Conservation (phyloP, 1,140 invertebrate species). For the Drosophila pandora region DNA sequence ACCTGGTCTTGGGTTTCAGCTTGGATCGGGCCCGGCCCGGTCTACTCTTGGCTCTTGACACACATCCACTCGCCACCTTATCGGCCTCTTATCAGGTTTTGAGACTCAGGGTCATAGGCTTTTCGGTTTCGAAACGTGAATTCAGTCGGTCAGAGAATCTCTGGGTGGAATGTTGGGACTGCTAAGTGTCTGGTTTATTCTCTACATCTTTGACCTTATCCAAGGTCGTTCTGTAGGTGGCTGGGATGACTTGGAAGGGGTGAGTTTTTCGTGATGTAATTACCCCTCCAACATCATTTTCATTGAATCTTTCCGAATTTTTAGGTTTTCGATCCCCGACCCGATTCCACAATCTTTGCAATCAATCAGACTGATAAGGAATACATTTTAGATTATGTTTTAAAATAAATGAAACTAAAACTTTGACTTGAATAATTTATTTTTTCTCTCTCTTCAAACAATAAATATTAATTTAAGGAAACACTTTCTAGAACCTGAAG, state of each 20-base stretch:
- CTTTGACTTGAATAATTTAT: conserved; percentile 4
- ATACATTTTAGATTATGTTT: background rate
- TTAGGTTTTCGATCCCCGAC: conserved; percentile 21
- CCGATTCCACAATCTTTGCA: conserved; percentile 60
- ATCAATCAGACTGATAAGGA: conserved; percentile 29
- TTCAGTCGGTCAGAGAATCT: conserved; percentile 24
- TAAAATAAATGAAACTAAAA: background rate
- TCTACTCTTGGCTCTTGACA: conserved; percentile 31
- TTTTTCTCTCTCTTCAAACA: background rate
- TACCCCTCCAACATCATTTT: background rate
- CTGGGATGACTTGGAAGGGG: conserved; percentile 36
- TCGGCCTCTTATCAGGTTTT: conserved; percentile 39
- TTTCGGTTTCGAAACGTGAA: background rate
- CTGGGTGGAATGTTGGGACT: conserved; percentile 43
- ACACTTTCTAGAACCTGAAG: conserved; percentile 46
- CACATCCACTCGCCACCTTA: conserved; percentile 35
- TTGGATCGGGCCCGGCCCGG: conserved; percentile 8
- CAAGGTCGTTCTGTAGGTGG: conserved; percentile 35
- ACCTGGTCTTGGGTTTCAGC: conserved; percentile 18
- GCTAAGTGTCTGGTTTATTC: conserved; percentile 27
- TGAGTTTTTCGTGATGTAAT: background rate
- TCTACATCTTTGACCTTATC: conserved; percentile 43
- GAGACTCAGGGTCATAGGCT: conserved; percentile 1
- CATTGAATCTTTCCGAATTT: background rate
- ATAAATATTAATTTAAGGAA: background rate